Evolutionary conservation across 1,140 invertebrate species (phyloP), one percentile per base, ranked within the genome.

Genomic region (Halictus rubicundus): DNA sequence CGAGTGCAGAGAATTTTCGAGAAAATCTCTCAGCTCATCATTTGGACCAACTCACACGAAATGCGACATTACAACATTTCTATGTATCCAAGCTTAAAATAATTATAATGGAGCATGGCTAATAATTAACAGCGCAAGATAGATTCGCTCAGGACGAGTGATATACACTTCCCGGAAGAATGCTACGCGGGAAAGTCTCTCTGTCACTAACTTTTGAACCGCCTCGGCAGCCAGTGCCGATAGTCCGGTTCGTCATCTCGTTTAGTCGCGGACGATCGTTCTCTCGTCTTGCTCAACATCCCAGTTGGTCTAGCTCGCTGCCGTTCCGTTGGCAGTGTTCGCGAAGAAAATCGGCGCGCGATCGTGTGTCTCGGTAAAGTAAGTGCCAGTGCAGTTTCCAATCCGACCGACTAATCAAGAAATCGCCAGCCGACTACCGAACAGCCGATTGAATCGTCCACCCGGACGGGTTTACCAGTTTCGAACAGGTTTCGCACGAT

Each of bases 221-320:
- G 42, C 2, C 54, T 61, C 21, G 21, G 57, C 57, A 54, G 61
- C 66, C 84, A 83, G 81, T 81, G 78, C 69, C 68, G 75, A 72
- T 76, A 83, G 68, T 83, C 60, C 78, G 71, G 78, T 73, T 83
- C 68, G 78, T 85, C 77, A 70, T 85, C 64, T 73, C 73, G 81
- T 83, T 85, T 78, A 85, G 84, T 85, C 81, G 81, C 73, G 39
- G 54, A 52, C 42, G 71, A 77, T 83, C 81, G 57, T 73, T 80
- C 83, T 68, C 68, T 74, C 69, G 73, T 76, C 80, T 76, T 74
- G 52, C 82, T 87, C 61, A 81, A 83, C 76, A 32, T 64, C 69
- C 83, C 76, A 64, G 61, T 61, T 75, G 70, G 72, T 83, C 81
- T 75, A 59, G 68, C 71, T 71, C 37, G 63, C 54, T 32, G 52